phyloP scores from a whole-genome alignment of 2,113 vertebrate species.

The Rhombomys opimus region DNA sequence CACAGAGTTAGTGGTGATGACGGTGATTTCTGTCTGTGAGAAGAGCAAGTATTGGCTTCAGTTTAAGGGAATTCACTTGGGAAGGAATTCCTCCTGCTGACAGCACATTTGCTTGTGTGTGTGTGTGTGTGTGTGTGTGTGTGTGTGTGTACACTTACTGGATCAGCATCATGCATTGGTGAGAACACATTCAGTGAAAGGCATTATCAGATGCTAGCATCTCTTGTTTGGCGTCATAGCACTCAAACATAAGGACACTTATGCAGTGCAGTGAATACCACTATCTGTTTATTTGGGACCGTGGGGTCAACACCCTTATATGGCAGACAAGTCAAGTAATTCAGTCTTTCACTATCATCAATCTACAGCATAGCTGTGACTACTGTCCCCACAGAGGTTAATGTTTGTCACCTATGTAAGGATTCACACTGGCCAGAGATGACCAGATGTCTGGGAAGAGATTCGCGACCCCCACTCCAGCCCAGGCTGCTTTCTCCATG shows the following conservation, averaged over 20 bases:
- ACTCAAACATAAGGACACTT: background rate
- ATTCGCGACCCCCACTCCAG: background rate
- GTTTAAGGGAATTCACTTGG: background rate
- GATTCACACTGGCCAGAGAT: background rate
- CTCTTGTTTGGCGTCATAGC: no score
- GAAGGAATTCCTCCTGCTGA: no score
- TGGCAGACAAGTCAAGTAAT: background rate
- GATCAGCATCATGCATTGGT: accelerated
- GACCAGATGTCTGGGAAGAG: background rate
- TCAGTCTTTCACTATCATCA: background rate
- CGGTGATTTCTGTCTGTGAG: background rate
- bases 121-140: background rate
- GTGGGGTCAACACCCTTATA: no score
- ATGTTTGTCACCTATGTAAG: background rate
- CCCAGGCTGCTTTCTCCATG: background rate
- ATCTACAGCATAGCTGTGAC: background rate
- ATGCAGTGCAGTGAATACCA: background rate
- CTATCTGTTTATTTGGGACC: background rate
- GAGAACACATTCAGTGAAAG: background rate
- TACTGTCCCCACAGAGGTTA: background rate
- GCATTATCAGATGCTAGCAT: background rate
- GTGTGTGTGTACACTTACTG: background rate
- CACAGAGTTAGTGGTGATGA: accelerated
- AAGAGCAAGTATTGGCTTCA: background rate
- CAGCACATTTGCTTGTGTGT: accelerated